Evolutionary conservation across 2,797 vertebrate species (phyloP), one percentile per base, ranked within the genome.

Genomic region (Hydrolagus colliei): DNA sequence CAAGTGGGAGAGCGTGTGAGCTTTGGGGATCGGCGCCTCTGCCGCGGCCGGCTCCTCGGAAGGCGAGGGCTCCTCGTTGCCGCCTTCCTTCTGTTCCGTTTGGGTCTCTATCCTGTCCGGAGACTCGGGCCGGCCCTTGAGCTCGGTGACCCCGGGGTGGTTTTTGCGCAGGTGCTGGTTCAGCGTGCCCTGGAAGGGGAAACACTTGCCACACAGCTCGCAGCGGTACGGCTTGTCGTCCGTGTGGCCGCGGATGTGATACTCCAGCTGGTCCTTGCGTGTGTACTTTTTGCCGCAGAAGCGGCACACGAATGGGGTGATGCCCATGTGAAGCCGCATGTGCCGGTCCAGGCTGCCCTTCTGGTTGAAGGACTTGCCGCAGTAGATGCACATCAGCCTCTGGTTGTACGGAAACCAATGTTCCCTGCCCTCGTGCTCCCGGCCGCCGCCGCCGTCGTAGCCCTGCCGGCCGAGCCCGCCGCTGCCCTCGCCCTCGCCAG

Each of bases 141-240:
- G 90, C 68, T 96, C 93, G 0, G 94, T 94, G 13, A 93, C 89
- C 0, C 95, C 96, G 1, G 98, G 96, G 93, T 99, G 98, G 91
- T 99, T 99, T 94, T 99, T 99, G 88, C 98, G 93, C 94, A 99
- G 94, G 93, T 99, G 98, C 93, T 99, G 98, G 93, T 99, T 99
- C 87, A 99, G 95, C 78, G 98, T 99, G 87, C 97, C 98, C 91
- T 99, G 98, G 93, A 99, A 99, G 16, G 98, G 98, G 93, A 99
- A 99, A 92, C 98, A 99, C 91, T 99, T 99, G 75, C 98, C 98
- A 86, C 98, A 99, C 91, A 99, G 96, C 93, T 98, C 97, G 90
- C 98, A 99, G 91, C 97, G 97, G 93, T 99, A 99, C 86, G 98
- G 98, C 89, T 99, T 99, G 91, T 99, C 98, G 91, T 99, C 98